Evolutionary conservation across 2,888 invertebrate genomes (phyloP), one percentile per base, ranked within the genome.

Genomic region (Drosophila mimetica): DNA sequence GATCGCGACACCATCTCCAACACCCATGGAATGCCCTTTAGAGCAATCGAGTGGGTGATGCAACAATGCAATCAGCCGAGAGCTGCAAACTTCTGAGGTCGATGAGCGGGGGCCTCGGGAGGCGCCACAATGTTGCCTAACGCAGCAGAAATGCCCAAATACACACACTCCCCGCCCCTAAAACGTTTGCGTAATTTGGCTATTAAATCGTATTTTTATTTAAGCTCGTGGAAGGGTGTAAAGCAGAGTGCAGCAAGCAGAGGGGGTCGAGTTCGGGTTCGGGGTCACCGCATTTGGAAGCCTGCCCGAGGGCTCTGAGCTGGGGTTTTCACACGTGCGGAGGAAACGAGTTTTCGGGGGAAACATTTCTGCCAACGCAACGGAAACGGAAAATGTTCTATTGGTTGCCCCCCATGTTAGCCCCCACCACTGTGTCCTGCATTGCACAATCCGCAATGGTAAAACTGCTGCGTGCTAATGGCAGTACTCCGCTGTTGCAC

Each of bases 311-410:
- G 28, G 13, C 14, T 18, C 57, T 54, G 18, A 42, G 8, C 42
- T 34, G 47, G 47, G 39, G 30, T 48, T 66, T 65, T 65, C 69
- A 70, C 71, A 74, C 63, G 66, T 46, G 67, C 28, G 53, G 53
- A 37, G 60, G 64, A 76, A 67, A 72, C 74, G 74, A 64, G 59
- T 74, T 77, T 71, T 74, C 25, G 63, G 64, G 46, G 67, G 46
- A 39, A 77, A 48, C 54, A 64, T 74, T 82, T 85, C 61, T 82
- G 83, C 82, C 44, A 86, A 66, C 78, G 79, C 79, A 75, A 67
- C 82, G 88, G 89, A 86, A 86, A 80, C 83, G 76, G 75, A 82
- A 79, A 77, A 82, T 89, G 83, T 86, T 76, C 72, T 77, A 79
- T 84, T 81, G 86, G 86, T 81, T 76, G 74, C 73, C 54, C 69